Conservation (phyloP, 2,888 invertebrate genomes). For the Phengaris arion region DNA sequence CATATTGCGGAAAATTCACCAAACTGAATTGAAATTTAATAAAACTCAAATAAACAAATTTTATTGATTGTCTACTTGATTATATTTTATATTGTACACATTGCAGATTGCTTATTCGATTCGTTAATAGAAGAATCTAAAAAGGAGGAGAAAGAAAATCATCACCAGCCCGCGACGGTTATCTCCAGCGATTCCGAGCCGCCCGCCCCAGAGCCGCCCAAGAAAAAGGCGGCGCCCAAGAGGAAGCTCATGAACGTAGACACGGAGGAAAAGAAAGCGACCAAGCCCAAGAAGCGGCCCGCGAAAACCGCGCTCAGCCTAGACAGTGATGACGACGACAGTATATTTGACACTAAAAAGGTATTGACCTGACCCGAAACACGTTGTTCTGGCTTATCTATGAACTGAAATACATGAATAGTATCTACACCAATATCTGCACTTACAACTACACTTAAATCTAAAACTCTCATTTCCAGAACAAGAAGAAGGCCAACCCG, state of each 20-base stretch:
- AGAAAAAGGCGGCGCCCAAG: constrained; percentile 62
- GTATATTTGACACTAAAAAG: constrained; percentile 74
- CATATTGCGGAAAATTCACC: no score
- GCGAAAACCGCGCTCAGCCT: constrained; percentile 55
- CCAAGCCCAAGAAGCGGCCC: constrained; percentile 67
- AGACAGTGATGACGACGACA: constrained; percentile 69
- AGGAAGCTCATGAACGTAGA: constrained; percentile 55
- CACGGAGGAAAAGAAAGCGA: constrained; percentile 50
- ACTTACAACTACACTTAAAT: neutral
- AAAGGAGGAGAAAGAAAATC: constrained; percentile 52
- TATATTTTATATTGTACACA: no score
- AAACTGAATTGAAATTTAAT: no score
- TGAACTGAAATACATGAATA: no score
- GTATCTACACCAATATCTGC: neutral
- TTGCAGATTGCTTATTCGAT: constrained; percentile 72
- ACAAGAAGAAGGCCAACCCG: constrained; percentile 65
- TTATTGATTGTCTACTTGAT: no score
- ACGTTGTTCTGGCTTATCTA: no score
- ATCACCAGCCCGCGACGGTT: constrained; percentile 36
- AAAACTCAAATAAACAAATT: no score
- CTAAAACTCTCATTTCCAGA: constrained; percentile 44
- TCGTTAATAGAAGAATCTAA: constrained; percentile 73
- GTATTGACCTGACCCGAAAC: constrained; percentile 42
- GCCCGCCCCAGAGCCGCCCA: constrained; percentile 46
- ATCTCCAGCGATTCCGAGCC: constrained; percentile 55